Conservation (phyloP, 1,140 invertebrate species). For the Charaxes varanes region DNA sequence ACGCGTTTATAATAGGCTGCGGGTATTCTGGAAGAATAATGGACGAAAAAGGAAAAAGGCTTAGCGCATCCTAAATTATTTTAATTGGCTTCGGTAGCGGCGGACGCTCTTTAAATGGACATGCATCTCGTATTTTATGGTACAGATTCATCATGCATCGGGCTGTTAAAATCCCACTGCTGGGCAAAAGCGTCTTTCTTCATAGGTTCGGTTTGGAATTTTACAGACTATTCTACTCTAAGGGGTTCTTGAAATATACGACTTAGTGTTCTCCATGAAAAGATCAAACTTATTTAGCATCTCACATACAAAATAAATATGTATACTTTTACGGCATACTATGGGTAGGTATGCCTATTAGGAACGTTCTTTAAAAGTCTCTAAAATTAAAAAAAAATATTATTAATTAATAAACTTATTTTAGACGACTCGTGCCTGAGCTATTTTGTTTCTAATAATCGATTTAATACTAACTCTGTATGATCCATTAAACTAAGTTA, state of each 20-base stretch:
- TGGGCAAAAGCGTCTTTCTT: too few species aligned
- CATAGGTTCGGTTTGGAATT: too few species aligned
- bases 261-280: too few species aligned
- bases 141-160: slow-evolving; percentile 8
- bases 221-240: too few species aligned
- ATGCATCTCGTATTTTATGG: slow-evolving; percentile 7
- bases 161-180: too few species aligned
- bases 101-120: slow-evolving; percentile 23
- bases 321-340: too few species aligned
- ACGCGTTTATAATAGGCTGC: slow-evolving; percentile 62
- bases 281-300: too few species aligned
- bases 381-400: too few species aligned
- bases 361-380: too few species aligned
- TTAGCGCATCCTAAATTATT: slow-evolving; percentile 71
- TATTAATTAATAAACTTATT: not conserved
- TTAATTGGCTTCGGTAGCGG: slow-evolving; percentile 74
- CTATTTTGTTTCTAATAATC: slow-evolving; percentile 16
- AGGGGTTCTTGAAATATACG: too few species aligned
- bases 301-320: too few species aligned
- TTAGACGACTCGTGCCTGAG: not conserved
- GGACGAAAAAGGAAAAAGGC: slow-evolving; percentile 69
- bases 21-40: slow-evolving; percentile 64
- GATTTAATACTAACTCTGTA: slow-evolving; percentile 25
- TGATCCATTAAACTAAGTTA: slow-evolving; percentile 49
- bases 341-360: too few species aligned